Evolutionary conservation across 2,888 invertebrate species (phyloP).

Genomic region (Entomobrya multifasciata): DNA sequence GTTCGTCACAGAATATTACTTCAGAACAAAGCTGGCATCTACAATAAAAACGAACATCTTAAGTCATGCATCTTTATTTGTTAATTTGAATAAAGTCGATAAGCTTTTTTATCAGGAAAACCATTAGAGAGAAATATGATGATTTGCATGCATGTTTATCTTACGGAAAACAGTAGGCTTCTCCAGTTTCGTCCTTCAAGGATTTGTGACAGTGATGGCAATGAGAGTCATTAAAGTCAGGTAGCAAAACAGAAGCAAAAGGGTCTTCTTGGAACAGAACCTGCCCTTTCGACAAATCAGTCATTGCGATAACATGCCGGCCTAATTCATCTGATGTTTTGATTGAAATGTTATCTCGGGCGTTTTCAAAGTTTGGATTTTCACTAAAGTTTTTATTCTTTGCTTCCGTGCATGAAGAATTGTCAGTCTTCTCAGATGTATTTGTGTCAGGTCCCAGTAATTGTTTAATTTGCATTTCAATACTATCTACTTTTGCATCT

Average conservation of each 20-base stretch:
- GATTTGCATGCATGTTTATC: conserved; percentile 57
- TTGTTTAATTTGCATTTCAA: conserved; percentile 44
- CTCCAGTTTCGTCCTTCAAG: conserved; percentile 82
- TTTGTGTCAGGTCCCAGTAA: background rate
- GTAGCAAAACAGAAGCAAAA: conserved; percentile 87
- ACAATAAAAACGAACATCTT: conserved; percentile 77
- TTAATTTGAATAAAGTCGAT: conserved; percentile 1
- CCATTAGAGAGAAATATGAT: too few species aligned
- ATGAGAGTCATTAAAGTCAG: conserved; percentile 83
- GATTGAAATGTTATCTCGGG: conserved; percentile 77
- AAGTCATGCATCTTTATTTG: conserved; percentile 11
- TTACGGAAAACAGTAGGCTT: conserved; percentile 74
- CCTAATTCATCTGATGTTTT: conserved; percentile 84
- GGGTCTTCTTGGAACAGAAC: conserved; percentile 91
- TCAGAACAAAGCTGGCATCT: conserved; percentile 87
- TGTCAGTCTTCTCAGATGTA: background rate
- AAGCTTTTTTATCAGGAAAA: background rate
- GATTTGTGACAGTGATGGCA: conserved; percentile 89
- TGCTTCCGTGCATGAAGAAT: background rate
- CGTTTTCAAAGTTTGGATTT: conserved; percentile 79
- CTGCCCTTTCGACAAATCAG: conserved; percentile 85
- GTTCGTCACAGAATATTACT: conserved; percentile 86
- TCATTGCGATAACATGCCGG: conserved; percentile 86
- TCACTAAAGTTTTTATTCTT: background rate
- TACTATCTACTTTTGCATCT: conserved; percentile 24